These are phyloP conservation scores for Babyrousa celebensis DNA, from an alignment of 2,797 vertebrate species.

Conservation along the genomic window DNA sequence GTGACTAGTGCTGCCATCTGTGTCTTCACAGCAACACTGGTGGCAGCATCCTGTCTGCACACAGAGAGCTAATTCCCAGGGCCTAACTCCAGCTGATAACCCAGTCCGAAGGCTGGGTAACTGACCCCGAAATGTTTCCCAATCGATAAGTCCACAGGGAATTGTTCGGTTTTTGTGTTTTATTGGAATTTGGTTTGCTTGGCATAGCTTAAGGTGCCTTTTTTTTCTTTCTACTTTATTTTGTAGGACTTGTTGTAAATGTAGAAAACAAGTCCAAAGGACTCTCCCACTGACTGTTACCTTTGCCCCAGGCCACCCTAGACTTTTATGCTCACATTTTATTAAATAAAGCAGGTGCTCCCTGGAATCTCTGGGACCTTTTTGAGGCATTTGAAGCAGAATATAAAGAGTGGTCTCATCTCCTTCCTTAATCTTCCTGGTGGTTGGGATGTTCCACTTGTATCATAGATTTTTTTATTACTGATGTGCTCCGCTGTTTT, in stretches of 20 bases:
- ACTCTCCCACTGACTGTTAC: conserved; percentile 84
- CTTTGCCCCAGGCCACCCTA: conserved; percentile 80
- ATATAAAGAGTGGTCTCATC: conserved; percentile 84
- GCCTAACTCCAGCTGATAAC: conserved; percentile 28
- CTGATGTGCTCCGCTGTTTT: conserved; percentile 92
- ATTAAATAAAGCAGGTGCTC: conserved; percentile 87
- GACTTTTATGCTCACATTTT: conserved; percentile 83
- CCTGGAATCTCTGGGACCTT: conserved; percentile 88
- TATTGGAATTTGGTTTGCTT: conserved; percentile 82
- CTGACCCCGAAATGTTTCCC: conserved; percentile 58
- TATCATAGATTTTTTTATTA: conserved; percentile 90
- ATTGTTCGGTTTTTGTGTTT: conserved; percentile 76
- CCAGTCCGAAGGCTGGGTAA: conserved; percentile 58
- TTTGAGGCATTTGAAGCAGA: conserved; percentile 82
- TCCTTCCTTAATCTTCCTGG: conserved; percentile 87
- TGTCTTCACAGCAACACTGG: background rate
- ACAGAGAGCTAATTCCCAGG: background rate
- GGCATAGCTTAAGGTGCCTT: conserved; percentile 88
- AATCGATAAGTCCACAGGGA: conserved; percentile 63
- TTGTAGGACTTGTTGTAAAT: conserved; percentile 75
- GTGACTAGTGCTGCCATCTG: conserved; percentile 40
- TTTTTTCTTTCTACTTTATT: conserved; percentile 77
- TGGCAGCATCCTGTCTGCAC: background rate
- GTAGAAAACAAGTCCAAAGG: conserved; percentile 75
- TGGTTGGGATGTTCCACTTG: conserved; percentile 89